Conservation (phyloP, 2,888 invertebrate genomes). For the Diabrotica balteata region DNA sequence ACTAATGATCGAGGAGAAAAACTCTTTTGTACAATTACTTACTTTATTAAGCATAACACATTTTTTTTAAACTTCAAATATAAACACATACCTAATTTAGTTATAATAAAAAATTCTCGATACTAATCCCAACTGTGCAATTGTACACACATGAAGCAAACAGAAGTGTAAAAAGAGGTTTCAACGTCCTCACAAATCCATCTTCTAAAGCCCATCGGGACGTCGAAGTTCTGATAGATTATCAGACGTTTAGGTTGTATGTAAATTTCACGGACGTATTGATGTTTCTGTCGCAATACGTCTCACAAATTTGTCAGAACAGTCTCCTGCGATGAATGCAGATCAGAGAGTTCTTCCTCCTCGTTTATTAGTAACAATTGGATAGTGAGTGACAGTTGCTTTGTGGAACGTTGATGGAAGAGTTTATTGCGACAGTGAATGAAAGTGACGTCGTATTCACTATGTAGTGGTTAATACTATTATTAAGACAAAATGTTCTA, state of each 20-base stretch:
- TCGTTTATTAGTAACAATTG: conserved; percentile 21
- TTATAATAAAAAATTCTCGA: no score
- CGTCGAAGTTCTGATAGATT: conserved; percentile 55
- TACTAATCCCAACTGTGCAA: no score
- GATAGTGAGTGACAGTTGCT: conserved; percentile 3
- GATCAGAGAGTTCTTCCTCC: conserved; percentile 24
- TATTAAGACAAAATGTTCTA: no score
- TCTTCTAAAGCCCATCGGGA: conserved; percentile 49
- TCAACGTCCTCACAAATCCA: conserved; percentile 50
- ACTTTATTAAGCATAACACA: no score
- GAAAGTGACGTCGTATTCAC: no score
- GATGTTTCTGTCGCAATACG: conserved; percentile 54
- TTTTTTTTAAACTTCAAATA: no score
- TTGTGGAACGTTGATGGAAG: background rate
- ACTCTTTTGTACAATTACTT: no score
- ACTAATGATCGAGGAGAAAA: no score
- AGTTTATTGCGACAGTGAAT: no score
- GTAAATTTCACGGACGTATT: conserved; percentile 53
- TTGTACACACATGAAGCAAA: no score
- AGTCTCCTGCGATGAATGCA: conserved; percentile 38
- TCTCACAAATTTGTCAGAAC: conserved; percentile 53
- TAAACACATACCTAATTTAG: no score
- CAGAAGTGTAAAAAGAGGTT: background rate
- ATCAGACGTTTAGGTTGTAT: conserved; percentile 50
- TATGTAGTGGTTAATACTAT: no score